A percentile compares a stretch with the other conserved stretches of the same genome.
phyloP scores from a whole-genome alignment of 2,888 invertebrate genomes.

The Bombylius major region DNA sequence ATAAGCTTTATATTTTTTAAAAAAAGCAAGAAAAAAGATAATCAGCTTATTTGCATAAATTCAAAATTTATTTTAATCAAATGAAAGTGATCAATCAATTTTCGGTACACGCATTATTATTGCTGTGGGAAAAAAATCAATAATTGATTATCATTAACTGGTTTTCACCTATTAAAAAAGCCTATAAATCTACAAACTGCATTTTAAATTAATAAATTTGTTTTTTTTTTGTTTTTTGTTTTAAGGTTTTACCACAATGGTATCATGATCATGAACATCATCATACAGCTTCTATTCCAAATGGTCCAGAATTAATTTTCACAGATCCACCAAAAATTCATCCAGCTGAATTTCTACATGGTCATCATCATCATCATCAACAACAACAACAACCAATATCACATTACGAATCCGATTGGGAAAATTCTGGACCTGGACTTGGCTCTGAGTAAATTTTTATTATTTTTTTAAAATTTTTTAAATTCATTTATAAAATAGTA shows the following conservation, averaged over 20 bases:
- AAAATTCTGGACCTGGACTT: slow-evolving; percentile 48
- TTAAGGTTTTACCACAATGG: slow-evolving; percentile 31
- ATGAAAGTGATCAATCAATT: too few relatives aligned
- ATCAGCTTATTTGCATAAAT: too few relatives aligned
- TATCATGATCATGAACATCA: slow-evolving; percentile 24
- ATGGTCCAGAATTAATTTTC: slow-evolving; percentile 31
- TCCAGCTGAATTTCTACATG: slow-evolving; percentile 28
- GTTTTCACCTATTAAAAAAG: too few relatives aligned
- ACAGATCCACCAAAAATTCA: slow-evolving; percentile 33
- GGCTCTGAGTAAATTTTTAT: slow-evolving; percentile 45
- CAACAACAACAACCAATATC: slow-evolving; percentile 22
- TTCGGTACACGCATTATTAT: too few relatives aligned
- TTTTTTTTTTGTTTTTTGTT: background rate
- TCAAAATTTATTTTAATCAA: too few relatives aligned
- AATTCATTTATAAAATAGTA: slow-evolving; percentile 2
- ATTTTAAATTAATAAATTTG: too few relatives aligned
- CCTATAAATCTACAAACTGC: too few relatives aligned
- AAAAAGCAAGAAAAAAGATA: too few relatives aligned
- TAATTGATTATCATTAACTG: too few relatives aligned
- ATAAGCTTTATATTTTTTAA: too few relatives aligned
- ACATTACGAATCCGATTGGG: slow-evolving; percentile 37
- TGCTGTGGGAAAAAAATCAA: too few relatives aligned
- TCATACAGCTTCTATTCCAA: slow-evolving; percentile 4
- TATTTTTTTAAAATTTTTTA: background rate
- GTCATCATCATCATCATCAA: slow-evolving; percentile 21